These are phyloP conservation scores for Chionomys nivalis DNA, from an alignment of 2,113 vertebrate species.

Conservation along the genomic window DNA sequence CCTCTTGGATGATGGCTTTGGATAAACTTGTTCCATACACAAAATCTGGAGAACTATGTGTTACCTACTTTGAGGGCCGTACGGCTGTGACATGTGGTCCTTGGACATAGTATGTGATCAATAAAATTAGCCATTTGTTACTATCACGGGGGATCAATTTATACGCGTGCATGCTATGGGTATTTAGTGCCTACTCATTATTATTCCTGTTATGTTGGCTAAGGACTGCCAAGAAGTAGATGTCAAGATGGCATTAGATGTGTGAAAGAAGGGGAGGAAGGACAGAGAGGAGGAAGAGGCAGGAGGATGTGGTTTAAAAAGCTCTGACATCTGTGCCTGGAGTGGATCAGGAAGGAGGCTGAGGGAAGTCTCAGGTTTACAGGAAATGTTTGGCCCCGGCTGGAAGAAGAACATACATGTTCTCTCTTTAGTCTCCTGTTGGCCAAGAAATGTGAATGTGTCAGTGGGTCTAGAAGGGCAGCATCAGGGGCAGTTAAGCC, in stretches of 20 bases:
- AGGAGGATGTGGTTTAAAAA: background rate
- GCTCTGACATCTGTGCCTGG: background rate
- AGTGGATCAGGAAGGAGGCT: background rate
- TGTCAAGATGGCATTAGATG: background rate
- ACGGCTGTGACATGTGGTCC: background rate
- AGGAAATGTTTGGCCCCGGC: background rate
- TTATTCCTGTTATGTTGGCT: background rate
- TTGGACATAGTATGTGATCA: background rate
- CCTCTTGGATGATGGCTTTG: background rate
- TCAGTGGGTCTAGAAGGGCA: background rate
- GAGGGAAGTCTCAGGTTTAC: background rate
- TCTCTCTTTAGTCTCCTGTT: background rate
- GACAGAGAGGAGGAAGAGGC: background rate
- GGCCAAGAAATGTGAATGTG: background rate
- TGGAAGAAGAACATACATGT: background rate
- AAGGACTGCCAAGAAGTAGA: background rate
- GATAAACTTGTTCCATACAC: background rate
- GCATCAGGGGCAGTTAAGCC: background rate
- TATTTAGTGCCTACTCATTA: accelerated
- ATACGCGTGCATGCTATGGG: background rate
- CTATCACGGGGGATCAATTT: too few species aligned
- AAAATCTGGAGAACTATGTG: background rate
- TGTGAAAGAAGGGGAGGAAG: background rate
- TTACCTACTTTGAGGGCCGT: background rate
- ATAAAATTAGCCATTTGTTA: background rate